Evolutionary conservation across 2,797 vertebrate species (phyloP).

Genomic region (Phrynocephalus vlangalii): DNA sequence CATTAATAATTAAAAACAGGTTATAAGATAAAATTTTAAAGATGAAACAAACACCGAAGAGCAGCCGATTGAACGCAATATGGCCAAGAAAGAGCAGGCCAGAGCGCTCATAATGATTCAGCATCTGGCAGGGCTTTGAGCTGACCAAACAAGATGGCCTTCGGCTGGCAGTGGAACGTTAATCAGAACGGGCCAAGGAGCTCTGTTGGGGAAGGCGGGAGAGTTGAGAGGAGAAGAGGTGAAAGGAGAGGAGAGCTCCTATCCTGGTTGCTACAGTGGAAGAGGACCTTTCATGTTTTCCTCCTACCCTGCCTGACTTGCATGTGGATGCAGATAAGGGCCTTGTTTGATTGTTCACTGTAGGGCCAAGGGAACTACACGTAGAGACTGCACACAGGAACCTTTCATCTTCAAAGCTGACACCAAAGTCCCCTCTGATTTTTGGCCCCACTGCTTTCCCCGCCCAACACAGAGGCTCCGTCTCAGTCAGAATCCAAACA

Average conservation of each 20-base stretch:
- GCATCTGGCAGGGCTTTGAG: not conserved
- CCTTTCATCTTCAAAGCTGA: too few species aligned
- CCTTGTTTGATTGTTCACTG: not conserved
- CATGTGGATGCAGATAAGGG: not conserved
- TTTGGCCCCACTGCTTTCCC: too few species aligned
- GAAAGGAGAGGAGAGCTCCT: not conserved
- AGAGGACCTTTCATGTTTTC: not conserved
- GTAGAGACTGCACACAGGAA: too few species aligned
- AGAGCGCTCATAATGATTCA: not conserved
- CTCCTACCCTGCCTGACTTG: not conserved
- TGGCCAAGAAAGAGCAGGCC: not conserved
- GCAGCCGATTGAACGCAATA: not conserved
- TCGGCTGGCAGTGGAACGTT: not conserved
- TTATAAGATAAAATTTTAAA: not conserved
- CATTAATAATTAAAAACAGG: not conserved
- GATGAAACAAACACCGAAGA: not conserved
- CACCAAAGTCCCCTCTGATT: too few species aligned
- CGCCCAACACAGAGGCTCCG: too few species aligned
- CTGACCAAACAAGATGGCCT: not conserved
- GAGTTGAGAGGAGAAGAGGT: too few species aligned
- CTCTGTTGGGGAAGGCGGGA: not conserved
- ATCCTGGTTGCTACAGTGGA: not conserved
- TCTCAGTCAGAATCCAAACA: too few species aligned
- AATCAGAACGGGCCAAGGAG: not conserved
- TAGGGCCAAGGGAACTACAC: not conserved